Percentiles rank a stretch among this genome's conserved stretches.
phyloP scores from a whole-genome alignment of 2,113 vertebrate species.

The Thunnus thynnus region DNA sequence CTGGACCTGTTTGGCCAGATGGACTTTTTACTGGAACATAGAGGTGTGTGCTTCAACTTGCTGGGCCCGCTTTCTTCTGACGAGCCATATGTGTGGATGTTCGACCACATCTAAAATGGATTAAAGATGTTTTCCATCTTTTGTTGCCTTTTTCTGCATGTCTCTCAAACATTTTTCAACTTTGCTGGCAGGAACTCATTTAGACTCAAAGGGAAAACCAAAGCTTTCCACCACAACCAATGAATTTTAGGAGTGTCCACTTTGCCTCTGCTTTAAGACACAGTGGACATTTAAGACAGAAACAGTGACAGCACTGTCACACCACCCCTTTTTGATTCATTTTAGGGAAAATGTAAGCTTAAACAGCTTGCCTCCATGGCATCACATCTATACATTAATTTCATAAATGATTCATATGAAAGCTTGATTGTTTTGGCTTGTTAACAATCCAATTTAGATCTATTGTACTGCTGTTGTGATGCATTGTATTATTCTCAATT shows the following conservation, averaged over 20 bases:
- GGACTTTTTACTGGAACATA: slow-evolving; percentile 79
- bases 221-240: neutral
- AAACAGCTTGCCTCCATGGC: no score
- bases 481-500: no score
- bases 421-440: no score
- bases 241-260: neutral
- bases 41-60: slow-evolving; percentile 67
- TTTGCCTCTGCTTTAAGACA: neutral
- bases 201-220: neutral
- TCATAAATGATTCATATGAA: no score
- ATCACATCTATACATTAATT: no score
- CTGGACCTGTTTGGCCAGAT: slow-evolving; percentile 70
- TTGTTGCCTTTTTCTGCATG: neutral
- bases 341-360: no score
- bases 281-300: neutral
- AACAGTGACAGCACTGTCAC: no score
- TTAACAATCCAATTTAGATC: no score
- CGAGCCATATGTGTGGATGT: slow-evolving; percentile 76
- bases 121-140: neutral
- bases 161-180: neutral
- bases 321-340: no score
- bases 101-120: slow-evolving; percentile 59
- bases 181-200: neutral
- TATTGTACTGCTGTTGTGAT: no score
- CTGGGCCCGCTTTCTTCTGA: slow-evolving; percentile 75